Evolutionary conservation across 2,113 vertebrate genomes (phyloP).

Genomic region (Prunella fulvescens): DNA sequence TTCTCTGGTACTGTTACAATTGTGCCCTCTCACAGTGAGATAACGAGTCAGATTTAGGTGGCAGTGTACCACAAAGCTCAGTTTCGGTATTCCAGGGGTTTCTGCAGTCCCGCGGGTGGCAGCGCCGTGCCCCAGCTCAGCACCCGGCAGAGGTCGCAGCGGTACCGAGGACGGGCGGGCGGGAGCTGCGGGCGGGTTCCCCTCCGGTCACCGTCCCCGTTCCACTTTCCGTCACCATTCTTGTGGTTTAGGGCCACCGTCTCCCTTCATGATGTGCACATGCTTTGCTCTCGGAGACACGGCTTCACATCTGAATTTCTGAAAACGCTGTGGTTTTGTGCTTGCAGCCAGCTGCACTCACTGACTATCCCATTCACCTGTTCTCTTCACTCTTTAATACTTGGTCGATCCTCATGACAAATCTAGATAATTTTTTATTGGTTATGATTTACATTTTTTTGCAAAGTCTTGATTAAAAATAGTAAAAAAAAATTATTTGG

Average conservation of each 20-base stretch:
- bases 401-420: not conserved
- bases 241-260: not conserved
- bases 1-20: not conserved
- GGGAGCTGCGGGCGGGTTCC: rapidly evolving
- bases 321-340: not conserved
- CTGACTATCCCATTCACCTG: not conserved
- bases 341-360: not conserved
- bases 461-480: not conserved
- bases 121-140: not conserved
- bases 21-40: not conserved
- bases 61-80: rapidly evolving
- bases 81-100: rapidly evolving
- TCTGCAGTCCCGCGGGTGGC: not conserved
- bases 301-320: not conserved
- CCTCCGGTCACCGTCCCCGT: rapidly evolving
- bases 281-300: not conserved
- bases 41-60: not conserved
- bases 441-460: not conserved
- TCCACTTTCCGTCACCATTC: rapidly evolving
- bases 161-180: not conserved
- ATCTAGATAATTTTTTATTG: not conserved
- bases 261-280: rapidly evolving
- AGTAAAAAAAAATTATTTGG: not conserved
- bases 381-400: not conserved
- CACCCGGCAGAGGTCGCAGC: conserved; percentile 27